Base-by-base conservation (phyloP, 2,797 vertebrate species). In the Typhlichthys eigenmanni region DNA sequence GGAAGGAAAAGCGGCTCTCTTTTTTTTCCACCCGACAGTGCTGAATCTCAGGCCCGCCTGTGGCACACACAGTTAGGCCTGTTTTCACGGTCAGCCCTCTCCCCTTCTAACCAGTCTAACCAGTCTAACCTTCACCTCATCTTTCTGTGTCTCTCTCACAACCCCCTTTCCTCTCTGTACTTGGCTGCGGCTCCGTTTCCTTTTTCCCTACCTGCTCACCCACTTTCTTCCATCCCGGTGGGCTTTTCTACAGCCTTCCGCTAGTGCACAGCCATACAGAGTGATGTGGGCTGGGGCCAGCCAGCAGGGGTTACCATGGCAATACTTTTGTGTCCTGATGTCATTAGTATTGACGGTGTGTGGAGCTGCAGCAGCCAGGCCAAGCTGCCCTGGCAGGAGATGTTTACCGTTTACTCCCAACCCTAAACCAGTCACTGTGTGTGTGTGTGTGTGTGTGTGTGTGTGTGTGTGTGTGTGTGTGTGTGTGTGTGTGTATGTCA, bases 261-360 rank as follows among this genome's bases (percentile, higher is more conserved):
- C 77, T 87, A 54, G 61, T 78, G 80, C 77, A 74, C 50, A 74
- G 71, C 13, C 24, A 24, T 14, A 38, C 34, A 38, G 29, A n/a
- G 55, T 56, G 66, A 60, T 74, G 68, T 68, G 71, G 75, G 75
- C 71, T 60, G 43, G 61, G 71, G 63, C 69, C 46, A 66, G 72
- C 76, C 72, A 66, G 81, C 34, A 71, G 68, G 65, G 74, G 89
- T 88, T 88, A 76, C 88, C 80, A 90, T 89, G 74, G 87, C 60
- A 72, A 88, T 69, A 81, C 85, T 85, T 38, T 85, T 88, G 87
- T 90, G 62, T 88, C 82, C 79, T 87, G 80, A 87, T 90, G 87
- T 82, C 89, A 87, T 90, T 92, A 87, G 84, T 90, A 92, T 90
- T 88, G 87, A 91, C 46, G 80, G 63, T 85, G 63, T 85, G 84